Percentiles rank a stretch among this genome's conserved stretches.
phyloP scores from a whole-genome alignment of 2,113 vertebrate genomes.

The Phalacrocorax pelagicus region DNA sequence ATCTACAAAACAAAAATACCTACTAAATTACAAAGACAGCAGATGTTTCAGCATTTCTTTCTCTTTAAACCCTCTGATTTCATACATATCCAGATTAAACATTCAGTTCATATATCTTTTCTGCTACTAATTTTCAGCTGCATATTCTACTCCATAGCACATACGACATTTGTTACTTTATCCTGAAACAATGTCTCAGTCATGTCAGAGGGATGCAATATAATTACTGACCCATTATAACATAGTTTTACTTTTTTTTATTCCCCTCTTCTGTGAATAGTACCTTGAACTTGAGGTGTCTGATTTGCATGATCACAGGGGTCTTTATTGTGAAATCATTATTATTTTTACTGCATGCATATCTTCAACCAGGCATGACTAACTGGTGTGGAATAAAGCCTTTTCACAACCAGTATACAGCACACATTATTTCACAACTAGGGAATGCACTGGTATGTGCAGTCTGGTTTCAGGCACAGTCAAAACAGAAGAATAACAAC shows the following conservation, averaged over 20 bases:
- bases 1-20: constrained; percentile 37
- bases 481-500: not conserved
- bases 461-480: not conserved
- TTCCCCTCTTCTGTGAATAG: not conserved
- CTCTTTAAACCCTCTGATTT: not conserved
- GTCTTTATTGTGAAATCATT: not conserved
- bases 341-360: not conserved
- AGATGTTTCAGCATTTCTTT: constrained; percentile 53
- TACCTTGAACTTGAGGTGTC: not conserved
- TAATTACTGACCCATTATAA: not conserved
- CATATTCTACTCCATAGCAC: not conserved
- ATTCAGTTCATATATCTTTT: not conserved
- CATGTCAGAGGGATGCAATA: not conserved
- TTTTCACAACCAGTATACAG: not conserved
- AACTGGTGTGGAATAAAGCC: not conserved
- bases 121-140: not conserved
- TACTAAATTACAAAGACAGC: constrained; percentile 42
- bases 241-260: not conserved
- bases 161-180: not conserved
- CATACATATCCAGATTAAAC: constrained; percentile 2
- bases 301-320: not conserved
- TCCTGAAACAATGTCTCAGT: not conserved
- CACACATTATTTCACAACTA: not conserved
- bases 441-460: no score
- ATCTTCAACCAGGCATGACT: not conserved